Percentiles rank a stretch among this genome's conserved stretches.
Conservation (phyloP, 2,888 invertebrate genomes). For the Noctua fimbriata region DNA sequence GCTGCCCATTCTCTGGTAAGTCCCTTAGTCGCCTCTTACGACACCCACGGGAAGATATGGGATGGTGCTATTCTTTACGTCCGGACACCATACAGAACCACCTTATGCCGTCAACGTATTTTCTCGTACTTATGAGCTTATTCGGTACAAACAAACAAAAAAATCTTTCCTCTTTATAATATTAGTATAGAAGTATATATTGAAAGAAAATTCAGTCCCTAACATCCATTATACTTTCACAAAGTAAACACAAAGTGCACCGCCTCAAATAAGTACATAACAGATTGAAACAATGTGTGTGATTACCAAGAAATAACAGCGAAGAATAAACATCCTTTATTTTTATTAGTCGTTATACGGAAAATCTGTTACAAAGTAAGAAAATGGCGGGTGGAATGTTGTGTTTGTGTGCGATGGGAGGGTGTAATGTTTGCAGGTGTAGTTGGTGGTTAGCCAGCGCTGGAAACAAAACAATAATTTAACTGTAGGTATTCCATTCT, state of each 20-base stretch:
- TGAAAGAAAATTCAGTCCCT: neutral
- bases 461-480: neutral
- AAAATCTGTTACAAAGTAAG: constrained; percentile 52
- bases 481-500: neutral
- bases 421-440: constrained; percentile 3
- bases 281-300: constrained; percentile 55
- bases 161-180: too few relatives aligned
- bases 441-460: neutral
- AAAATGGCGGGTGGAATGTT: constrained; percentile 32
- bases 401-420: constrained; percentile 19
- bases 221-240: constrained; percentile 13
- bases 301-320: constrained; percentile 53
- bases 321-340: constrained; percentile 61
- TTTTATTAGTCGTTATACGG: constrained; percentile 62
- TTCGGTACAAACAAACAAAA: too few relatives aligned
- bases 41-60: too few relatives aligned
- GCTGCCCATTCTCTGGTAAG: too few relatives aligned
- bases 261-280: constrained; percentile 23
- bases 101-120: too few relatives aligned
- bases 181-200: too few relatives aligned
- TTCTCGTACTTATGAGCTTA: too few relatives aligned
- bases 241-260: constrained; percentile 35
- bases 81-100: too few relatives aligned
- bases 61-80: too few relatives aligned
- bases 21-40: too few relatives aligned